Percentiles rank a stretch among this genome's conserved stretches.
Conservation (phyloP, 92 coral and sea anemone genomes). For the Ricordea florida region DNA sequence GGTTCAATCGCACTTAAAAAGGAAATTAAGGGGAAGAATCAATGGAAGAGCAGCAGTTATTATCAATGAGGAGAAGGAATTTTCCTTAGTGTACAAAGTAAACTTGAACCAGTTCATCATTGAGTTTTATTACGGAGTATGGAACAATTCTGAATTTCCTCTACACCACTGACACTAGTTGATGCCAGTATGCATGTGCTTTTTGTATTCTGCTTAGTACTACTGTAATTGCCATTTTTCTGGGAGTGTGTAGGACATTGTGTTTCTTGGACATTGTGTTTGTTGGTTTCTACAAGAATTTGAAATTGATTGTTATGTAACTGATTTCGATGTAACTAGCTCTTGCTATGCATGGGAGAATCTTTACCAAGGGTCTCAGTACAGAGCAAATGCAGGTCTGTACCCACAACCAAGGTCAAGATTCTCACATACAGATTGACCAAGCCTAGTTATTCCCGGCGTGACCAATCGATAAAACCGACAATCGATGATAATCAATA, state of each 20-base stretch:
- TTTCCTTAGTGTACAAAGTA: conserved; percentile 47
- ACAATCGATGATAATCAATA: too few species aligned
- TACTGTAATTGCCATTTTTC: neutral
- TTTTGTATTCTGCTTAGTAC: neutral
- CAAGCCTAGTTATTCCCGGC: too few species aligned
- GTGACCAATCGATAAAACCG: too few species aligned
- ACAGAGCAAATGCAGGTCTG: too few species aligned
- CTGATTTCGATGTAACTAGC: too few species aligned
- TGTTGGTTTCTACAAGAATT: conserved; percentile 18
- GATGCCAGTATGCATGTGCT: too few species aligned
- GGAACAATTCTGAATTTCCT: conserved; percentile 54
- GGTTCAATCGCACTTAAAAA: conserved; percentile 40
- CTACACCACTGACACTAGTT: conserved; percentile 13
- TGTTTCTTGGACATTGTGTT: neutral
- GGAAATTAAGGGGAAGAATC: conserved; percentile 45
- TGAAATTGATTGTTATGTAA: neutral
- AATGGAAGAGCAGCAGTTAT: conserved; percentile 60
- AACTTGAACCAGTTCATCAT: conserved; percentile 32
- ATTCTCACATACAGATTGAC: neutral
- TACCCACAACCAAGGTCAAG: too few species aligned
- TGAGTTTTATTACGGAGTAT: conserved; percentile 44
- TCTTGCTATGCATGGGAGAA: too few species aligned
- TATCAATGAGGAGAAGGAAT: conserved; percentile 49
- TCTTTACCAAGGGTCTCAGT: too few species aligned
- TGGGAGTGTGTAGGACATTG: neutral